Evolutionary conservation across 2,888 invertebrate genomes (phyloP).

Genomic region (Physocephala rufipes): DNA sequence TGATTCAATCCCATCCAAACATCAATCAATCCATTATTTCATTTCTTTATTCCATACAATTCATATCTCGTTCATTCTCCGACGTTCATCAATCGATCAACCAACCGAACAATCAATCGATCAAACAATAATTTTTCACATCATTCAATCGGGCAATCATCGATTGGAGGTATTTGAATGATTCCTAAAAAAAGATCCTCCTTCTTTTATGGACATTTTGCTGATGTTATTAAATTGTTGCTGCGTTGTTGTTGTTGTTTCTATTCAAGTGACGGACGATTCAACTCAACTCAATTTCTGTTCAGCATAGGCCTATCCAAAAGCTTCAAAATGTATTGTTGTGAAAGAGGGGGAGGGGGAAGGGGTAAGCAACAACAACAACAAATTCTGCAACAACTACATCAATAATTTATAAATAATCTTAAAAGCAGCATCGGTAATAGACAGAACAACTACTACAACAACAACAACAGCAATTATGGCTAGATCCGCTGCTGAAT

Average conservation of each 20-base stretch:
- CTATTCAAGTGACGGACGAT: background rate
- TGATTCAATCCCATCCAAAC: background rate
- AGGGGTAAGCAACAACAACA: too few species aligned
- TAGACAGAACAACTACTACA: background rate
- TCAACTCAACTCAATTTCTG: too few species aligned
- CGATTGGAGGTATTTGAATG: slow-evolving; percentile 7
- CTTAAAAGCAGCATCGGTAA: background rate
- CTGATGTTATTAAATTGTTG: slow-evolving; percentile 4
- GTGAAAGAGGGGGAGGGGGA: too few species aligned
- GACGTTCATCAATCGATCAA: slow-evolving; percentile 16
- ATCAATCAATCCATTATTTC: background rate
- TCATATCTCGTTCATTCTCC: background rate
- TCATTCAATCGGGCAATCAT: background rate
- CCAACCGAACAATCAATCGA: slow-evolving; percentile 18
- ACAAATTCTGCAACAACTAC: too few species aligned
- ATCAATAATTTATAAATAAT: too few species aligned
- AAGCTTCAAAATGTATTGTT: too few species aligned
- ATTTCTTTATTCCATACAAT: background rate
- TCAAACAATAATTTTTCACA: slow-evolving; percentile 4
- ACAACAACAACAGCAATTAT: slow-evolving; percentile 12
- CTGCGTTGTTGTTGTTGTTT: slow-evolving; percentile 7
- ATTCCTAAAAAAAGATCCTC: slow-evolving; percentile 10
- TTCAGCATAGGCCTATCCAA: too few species aligned
- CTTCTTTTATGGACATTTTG: slow-evolving; percentile 14
- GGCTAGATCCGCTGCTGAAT: slow-evolving; percentile 22